These are phyloP conservation scores for Penaeus chinensis DNA, from an alignment of 1,140 invertebrate species.

Conservation along the genomic window DNA sequence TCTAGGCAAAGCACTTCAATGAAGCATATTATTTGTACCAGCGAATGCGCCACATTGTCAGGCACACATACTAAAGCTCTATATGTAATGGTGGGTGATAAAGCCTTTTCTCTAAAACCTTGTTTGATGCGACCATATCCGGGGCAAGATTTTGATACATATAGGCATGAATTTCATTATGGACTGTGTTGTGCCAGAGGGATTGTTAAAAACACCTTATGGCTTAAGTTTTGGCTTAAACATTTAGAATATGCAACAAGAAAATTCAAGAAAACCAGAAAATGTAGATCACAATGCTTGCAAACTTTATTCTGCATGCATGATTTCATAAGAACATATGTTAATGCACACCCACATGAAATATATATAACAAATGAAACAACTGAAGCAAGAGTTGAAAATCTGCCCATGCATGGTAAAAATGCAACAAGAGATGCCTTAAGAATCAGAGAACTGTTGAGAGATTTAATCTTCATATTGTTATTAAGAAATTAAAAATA, in stretches of 20 bases:
- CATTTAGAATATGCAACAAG: conserved; percentile 26
- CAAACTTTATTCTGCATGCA: conserved; percentile 22
- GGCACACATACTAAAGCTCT: conserved; percentile 9
- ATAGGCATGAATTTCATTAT: background rate
- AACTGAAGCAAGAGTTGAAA: conserved; percentile 27
- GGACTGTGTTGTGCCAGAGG: background rate
- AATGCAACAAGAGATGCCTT: conserved; percentile 35
- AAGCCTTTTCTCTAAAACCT: background rate
- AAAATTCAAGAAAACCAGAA: conserved; percentile 29
- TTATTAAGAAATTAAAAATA: background rate
- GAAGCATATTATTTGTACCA: conserved; percentile 31
- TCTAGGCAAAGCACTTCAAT: conserved; percentile 31
- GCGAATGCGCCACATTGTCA: conserved; percentile 6
- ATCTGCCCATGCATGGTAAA: conserved; percentile 37
- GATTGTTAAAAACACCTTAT: background rate
- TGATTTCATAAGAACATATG: conserved; percentile 35
- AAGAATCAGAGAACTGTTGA: background rate
- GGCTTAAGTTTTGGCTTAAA: conserved; percentile 16
- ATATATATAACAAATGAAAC: conserved; percentile 32
- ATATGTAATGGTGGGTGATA: conserved; percentile 12
- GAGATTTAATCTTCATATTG: background rate
- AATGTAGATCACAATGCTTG: conserved; percentile 27
- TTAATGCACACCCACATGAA: conserved; percentile 9
- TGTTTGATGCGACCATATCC: background rate
- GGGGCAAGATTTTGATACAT: background rate